These are phyloP conservation scores for Melanogrammus aeglefinus DNA, from an alignment of 2,797 vertebrate genomes.

Conservation along the genomic window DNA sequence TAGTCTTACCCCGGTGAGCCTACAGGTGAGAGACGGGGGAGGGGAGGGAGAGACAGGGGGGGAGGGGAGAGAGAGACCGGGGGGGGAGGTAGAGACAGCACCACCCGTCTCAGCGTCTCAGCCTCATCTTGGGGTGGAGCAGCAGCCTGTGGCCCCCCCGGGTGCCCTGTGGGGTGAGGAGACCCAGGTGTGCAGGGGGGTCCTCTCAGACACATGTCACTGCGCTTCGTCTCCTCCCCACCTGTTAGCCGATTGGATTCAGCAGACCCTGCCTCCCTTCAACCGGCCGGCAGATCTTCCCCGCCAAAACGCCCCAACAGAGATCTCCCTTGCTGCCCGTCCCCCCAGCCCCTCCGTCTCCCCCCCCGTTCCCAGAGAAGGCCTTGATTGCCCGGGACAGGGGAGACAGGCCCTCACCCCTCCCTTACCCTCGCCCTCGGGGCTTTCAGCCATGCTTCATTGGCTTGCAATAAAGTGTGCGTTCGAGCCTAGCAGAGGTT, in stretches of 20 bases:
- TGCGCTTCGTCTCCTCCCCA: constrained; percentile 62
- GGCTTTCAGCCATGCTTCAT: constrained; percentile 61
- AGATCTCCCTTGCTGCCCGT: background rate
- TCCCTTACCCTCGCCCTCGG: constrained; percentile 18
- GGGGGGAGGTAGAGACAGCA: background rate
- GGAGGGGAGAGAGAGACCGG: no score
- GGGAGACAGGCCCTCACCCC: background rate
- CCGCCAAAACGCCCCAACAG: background rate
- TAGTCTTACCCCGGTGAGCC: background rate
- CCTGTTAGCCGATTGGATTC: constrained; percentile 62
- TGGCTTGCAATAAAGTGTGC: constrained; percentile 50
- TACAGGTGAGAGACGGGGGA: background rate
- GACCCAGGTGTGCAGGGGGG: constrained; percentile 48
- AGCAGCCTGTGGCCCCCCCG: constrained; percentile 57
- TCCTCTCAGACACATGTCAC: constrained; percentile 61
- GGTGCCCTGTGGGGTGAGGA: constrained; percentile 54
- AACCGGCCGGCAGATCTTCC: constrained; percentile 30
- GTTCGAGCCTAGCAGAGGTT: constrained; percentile 43
- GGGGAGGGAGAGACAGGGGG: background rate
- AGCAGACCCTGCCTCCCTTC: constrained; percentile 41
- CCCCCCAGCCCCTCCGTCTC: background rate
- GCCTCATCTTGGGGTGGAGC: constrained; percentile 28
- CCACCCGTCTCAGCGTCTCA: background rate
- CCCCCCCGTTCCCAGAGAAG: background rate
- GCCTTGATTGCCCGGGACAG: background rate